phyloP scores from a whole-genome alignment of 2,113 vertebrate species.

The Gobius niger region DNA sequence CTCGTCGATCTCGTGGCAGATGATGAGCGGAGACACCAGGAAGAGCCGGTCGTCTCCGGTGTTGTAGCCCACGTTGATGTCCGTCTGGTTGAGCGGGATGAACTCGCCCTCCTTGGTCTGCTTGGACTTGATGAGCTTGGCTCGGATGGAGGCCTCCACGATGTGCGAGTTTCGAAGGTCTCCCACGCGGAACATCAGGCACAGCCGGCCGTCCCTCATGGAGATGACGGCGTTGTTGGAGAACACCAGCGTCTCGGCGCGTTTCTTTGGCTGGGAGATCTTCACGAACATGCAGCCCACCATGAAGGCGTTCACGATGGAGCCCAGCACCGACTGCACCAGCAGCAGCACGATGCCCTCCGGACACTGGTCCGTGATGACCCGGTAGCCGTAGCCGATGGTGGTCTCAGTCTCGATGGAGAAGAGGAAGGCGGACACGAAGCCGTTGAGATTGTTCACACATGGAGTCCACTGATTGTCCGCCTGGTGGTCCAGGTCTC shows the following conservation, averaged over 20 bases:
- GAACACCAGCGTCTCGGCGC: conserved; percentile 97
- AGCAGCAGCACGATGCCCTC: conserved; percentile 96
- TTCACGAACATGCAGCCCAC: conserved; percentile 99
- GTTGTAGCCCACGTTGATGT: conserved; percentile 98
- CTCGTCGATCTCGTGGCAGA: conserved; percentile 98
- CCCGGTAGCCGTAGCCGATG: conserved; percentile 97
- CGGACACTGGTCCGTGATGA: conserved; percentile 97
- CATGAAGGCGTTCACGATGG: conserved; percentile 99
- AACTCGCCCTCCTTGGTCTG: conserved; percentile 99
- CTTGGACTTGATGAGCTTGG: conserved; percentile 98
- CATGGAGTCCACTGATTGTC: conserved; percentile 93
- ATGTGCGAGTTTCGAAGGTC: conserved; percentile 99
- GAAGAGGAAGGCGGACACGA: conserved; percentile 97
- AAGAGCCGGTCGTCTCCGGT: conserved; percentile 97
- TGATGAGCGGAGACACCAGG: conserved; percentile 97
- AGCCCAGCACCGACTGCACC: conserved; percentile 96
- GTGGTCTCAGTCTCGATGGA: conserved; percentile 99
- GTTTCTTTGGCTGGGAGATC: conserved; percentile 99
- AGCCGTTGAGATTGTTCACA: conserved; percentile 96
- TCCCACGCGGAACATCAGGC: conserved; percentile 98
- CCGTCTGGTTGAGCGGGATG: conserved; percentile 98
- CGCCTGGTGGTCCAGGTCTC: conserved; percentile 93
- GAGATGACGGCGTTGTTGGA: conserved; percentile 97
- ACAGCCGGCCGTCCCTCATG: conserved; percentile 93
- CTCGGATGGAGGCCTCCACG: conserved; percentile 97